Percentiles rank a stretch among this genome's conserved stretches.
Evolutionary conservation across 2,113 vertebrate genomes (phyloP).

Genomic region (Bambusicola thoracicus): DNA sequence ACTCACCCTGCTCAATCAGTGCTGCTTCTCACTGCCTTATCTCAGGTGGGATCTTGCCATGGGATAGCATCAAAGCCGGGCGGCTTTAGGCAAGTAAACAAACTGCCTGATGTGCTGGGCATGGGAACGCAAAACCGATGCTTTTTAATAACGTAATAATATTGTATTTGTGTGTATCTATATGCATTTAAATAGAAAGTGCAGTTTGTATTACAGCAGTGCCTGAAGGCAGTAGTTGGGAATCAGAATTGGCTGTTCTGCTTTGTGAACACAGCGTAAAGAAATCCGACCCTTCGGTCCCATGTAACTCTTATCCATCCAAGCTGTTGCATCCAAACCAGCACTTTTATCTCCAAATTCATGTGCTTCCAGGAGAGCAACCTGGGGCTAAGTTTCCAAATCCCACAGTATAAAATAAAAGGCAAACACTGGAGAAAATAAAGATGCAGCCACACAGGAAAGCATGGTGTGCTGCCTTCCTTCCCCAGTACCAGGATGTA

Average conservation of each 20-base stretch:
- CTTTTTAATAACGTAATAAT: constrained; percentile 14
- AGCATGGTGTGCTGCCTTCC: neutral
- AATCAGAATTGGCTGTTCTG: neutral
- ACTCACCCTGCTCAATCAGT: rapidly evolving
- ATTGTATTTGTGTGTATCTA: neutral
- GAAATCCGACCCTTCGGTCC: neutral
- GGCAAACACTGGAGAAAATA: neutral
- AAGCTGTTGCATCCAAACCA: neutral
- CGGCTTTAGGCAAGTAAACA: neutral
- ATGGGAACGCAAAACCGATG: constrained; percentile 1
- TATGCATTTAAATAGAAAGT: neutral
- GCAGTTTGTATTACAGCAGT: neutral
- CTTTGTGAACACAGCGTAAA: neutral
- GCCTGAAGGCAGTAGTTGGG: neutral
- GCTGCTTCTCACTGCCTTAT: neutral
- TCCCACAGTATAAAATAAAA: neutral
- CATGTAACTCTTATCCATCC: neutral
- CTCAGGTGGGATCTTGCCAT: neutral
- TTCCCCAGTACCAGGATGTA: rapidly evolving
- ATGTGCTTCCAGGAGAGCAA: neutral
- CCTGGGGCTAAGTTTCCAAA: neutral
- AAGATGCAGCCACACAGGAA: neutral
- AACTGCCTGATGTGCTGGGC: neutral
- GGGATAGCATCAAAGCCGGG: constrained; percentile 14
- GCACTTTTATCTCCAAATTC: neutral